Conservation (phyloP, 1,140 invertebrate species). For the Pteromalus puparum region DNA sequence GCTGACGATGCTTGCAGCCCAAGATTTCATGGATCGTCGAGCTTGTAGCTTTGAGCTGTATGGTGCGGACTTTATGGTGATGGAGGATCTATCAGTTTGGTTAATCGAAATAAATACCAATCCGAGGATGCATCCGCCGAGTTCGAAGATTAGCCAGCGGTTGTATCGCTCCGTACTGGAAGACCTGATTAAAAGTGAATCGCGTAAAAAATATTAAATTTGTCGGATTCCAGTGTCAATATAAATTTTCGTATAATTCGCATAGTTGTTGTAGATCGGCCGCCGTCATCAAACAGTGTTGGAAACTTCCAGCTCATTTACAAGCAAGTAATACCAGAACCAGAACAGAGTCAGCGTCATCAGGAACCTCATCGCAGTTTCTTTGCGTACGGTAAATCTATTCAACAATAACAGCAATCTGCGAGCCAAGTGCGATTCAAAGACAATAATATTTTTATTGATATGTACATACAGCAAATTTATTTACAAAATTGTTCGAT, state of each 20-base stretch:
- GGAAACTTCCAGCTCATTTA: constrained; percentile 80
- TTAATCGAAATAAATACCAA: constrained; percentile 95
- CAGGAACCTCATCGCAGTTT: too few relatives aligned
- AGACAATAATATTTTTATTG: constrained; percentile 72
- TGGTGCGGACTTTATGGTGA: constrained; percentile 93
- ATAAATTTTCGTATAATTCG: constrained; percentile 54
- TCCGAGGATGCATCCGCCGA: constrained; percentile 86
- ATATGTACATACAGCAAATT: constrained; percentile 73
- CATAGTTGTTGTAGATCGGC: constrained; percentile 80
- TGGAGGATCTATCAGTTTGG: constrained; percentile 91
- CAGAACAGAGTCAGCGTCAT: too few relatives aligned
- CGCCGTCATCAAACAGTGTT: constrained; percentile 76
- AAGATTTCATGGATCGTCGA: constrained; percentile 84
- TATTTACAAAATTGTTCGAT: constrained; percentile 66
- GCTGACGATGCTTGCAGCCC: constrained; percentile 85
- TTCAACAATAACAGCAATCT: too few relatives aligned
- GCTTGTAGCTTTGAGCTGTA: constrained; percentile 92
- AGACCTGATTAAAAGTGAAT: constrained; percentile 90
- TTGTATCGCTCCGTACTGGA: constrained; percentile 89
- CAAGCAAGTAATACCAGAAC: constrained; percentile 75
- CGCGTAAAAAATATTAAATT: neutral
- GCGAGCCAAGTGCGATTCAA: constrained; percentile 44
- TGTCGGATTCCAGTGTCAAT: neutral
- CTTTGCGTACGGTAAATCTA: too few relatives aligned
- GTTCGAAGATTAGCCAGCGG: constrained; percentile 87